A percentile compares a stretch with the other conserved stretches of the same genome.
Evolutionary conservation across 2,797 vertebrate genomes (phyloP).

Genomic region (Platalea minor): DNA sequence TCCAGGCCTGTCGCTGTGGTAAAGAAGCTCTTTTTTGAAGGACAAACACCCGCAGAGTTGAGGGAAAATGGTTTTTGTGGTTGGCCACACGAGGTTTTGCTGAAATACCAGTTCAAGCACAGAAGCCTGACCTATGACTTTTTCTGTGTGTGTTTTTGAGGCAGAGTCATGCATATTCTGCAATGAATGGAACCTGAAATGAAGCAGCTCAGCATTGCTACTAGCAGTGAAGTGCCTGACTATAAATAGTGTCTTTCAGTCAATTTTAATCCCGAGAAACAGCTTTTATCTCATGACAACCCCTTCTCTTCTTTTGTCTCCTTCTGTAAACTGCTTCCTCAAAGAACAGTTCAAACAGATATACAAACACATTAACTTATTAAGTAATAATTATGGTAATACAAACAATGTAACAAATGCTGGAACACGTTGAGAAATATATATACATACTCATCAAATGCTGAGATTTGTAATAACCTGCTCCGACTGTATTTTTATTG

Average conservation of each 20-base stretch:
- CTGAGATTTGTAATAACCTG: constrained; percentile 15
- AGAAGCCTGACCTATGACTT: constrained; percentile 22
- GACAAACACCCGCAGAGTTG: not conserved
- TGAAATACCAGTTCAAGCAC: not conserved
- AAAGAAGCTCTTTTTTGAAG: not conserved
- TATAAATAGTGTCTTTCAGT: constrained; percentile 37
- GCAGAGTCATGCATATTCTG: constrained; percentile 1
- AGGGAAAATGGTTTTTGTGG: not conserved
- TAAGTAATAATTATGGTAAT: constrained; percentile 13
- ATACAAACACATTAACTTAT: not conserved
- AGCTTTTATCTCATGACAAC: constrained; percentile 12
- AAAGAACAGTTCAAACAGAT: constrained; percentile 15
- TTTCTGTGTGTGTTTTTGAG: constrained; percentile 6
- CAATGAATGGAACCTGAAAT: not conserved
- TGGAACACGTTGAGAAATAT: not conserved
- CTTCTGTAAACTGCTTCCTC: constrained; percentile 17
- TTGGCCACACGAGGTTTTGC: not conserved
- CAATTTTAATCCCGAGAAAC: not conserved
- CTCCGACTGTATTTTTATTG: not conserved
- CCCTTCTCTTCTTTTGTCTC: not conserved
- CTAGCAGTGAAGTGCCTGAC: not conserved
- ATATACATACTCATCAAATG: not conserved
- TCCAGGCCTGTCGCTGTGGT: not conserved
- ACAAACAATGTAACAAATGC: not conserved
- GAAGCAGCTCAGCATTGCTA: not conserved